Conservation (phyloP, 2,888 invertebrate species). For the Antheraea assamensis region DNA sequence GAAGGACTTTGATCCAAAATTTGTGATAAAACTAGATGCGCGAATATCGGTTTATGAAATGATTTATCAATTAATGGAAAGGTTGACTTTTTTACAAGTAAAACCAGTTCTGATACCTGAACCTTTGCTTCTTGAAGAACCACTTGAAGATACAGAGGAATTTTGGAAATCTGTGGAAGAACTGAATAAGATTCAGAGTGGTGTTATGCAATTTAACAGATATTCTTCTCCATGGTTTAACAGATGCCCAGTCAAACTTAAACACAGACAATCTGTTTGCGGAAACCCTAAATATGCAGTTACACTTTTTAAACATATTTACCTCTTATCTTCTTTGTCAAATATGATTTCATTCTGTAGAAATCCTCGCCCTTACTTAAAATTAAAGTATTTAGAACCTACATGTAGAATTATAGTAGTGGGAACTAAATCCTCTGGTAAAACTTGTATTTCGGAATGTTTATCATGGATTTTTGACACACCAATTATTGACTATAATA, state of each 20-base stretch:
- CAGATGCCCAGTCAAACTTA: constrained; percentile 85
- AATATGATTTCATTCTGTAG: constrained; percentile 78
- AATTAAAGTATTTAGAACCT: constrained; percentile 81
- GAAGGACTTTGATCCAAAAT: constrained; percentile 77
- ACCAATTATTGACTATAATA: constrained; percentile 63
- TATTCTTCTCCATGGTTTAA: constrained; percentile 81
- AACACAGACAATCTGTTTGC: constrained; percentile 70
- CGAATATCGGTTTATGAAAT: constrained; percentile 70
- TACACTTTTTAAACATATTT: constrained; percentile 83
- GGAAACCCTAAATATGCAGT: constrained; percentile 82
- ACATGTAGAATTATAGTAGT: constrained; percentile 82
- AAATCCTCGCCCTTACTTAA: constrained; percentile 84
- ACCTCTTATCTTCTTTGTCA: constrained; percentile 78
- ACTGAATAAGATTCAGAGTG: constrained; percentile 51
- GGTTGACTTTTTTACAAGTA: constrained; percentile 55
- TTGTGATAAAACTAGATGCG: constrained; percentile 83
- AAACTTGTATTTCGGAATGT: constrained; percentile 80
- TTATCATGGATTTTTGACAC: constrained; percentile 79
- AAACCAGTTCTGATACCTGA: constrained; percentile 64
- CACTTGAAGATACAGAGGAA: constrained; percentile 63
- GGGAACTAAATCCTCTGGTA: constrained; percentile 83
- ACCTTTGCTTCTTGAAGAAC: constrained; percentile 64
- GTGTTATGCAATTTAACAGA: constrained; percentile 54
- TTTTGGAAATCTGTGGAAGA: constrained; percentile 66
- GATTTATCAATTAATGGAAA: constrained; percentile 73